These are phyloP conservation scores for Smithornis capensis DNA, from an alignment of 2,113 vertebrate genomes.

Conservation along the genomic window DNA sequence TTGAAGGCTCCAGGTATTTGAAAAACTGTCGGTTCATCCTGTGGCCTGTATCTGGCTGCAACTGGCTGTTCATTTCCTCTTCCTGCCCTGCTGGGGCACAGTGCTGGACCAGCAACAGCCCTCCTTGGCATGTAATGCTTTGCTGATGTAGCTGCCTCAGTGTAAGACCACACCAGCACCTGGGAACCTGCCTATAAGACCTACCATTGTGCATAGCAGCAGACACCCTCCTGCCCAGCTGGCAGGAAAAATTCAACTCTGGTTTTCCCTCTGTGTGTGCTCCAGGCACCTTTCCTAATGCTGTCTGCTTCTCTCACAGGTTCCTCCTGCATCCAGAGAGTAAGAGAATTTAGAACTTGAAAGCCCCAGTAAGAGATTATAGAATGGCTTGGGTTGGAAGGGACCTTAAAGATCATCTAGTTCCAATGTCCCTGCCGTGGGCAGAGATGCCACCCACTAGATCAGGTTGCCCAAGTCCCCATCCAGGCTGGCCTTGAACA, in stretches of 20 bases:
- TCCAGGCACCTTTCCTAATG: neutral
- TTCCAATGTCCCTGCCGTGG: neutral
- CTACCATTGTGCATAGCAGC: neutral
- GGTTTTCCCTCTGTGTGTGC: neutral
- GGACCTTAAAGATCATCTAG: neutral
- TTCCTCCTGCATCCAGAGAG: neutral
- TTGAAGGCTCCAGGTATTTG: neutral
- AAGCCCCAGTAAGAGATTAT: neutral
- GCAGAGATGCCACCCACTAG: neutral
- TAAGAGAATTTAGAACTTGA: neutral
- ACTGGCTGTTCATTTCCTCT: neutral
- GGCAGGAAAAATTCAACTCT: neutral
- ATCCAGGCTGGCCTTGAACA: neutral
- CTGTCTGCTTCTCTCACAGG: neutral
- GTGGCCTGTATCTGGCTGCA: neutral
- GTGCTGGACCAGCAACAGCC: neutral
- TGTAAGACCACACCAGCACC: neutral
- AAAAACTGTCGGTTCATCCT: neutral
- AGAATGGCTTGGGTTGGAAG: neutral
- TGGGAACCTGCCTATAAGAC: neutral
- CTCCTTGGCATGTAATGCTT: neutral
- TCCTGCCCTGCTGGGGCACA: neutral
- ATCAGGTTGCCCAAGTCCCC: neutral
- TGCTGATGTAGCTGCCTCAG: neutral
- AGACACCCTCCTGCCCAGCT: neutral